Evolutionary conservation across 1,140 invertebrate species (phyloP).

Genomic region (Drosophila nebulosa): DNA sequence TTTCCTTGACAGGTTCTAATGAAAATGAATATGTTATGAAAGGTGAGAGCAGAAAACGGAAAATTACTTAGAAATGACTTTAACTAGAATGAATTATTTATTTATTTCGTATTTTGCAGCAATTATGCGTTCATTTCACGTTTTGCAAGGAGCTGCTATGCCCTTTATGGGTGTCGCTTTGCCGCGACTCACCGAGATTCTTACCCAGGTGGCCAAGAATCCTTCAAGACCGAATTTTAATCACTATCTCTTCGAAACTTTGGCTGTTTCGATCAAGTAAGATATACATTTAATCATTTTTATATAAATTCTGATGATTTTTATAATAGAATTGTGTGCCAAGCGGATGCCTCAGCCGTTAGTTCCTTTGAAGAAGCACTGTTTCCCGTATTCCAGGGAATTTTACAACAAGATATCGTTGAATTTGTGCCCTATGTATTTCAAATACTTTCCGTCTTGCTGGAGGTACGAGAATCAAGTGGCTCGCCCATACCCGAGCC

Average conservation of each 20-base stretch:
- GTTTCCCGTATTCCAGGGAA: constrained; percentile 96
- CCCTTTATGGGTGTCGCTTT: constrained; percentile 90
- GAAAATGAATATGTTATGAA: constrained; percentile 99
- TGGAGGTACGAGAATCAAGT: constrained; percentile 88
- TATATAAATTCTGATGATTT: background rate
- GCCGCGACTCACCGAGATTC: constrained; percentile 91
- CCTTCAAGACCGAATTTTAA: constrained; percentile 98
- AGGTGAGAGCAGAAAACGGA: constrained; percentile 82
- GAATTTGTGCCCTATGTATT: constrained; percentile 99
- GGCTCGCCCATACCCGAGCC: constrained; percentile 86
- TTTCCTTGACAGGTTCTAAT: constrained; percentile 87
- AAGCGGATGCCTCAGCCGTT: constrained; percentile 89
- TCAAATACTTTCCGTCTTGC: constrained; percentile 95
- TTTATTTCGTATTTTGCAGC: constrained; percentile 82
- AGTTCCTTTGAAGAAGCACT: constrained; percentile 94
- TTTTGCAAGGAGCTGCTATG: constrained; percentile 90
- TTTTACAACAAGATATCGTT: constrained; percentile 96
- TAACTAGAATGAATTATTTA: background rate
- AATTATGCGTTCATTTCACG: constrained; percentile 93
- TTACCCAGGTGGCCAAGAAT: constrained; percentile 94
- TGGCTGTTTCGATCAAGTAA: constrained; percentile 91
- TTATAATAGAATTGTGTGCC: constrained; percentile 87
- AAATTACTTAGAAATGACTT: background rate
- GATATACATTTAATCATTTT: no score
- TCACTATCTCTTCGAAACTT: constrained; percentile 97